Evolutionary conservation across 2,797 vertebrate genomes (phyloP).

Genomic region (Alectoris magna): DNA sequence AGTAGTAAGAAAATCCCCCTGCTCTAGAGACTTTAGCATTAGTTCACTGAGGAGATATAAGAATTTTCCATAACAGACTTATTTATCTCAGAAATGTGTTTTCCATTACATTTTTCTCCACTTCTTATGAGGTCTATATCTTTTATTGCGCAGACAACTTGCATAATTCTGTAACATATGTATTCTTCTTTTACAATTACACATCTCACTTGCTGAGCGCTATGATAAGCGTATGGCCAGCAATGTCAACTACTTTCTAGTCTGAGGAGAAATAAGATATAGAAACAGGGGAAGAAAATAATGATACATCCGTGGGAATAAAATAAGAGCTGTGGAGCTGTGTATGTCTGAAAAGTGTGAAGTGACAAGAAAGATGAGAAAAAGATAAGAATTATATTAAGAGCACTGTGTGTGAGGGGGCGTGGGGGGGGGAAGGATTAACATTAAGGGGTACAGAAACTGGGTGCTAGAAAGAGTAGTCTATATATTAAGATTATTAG

Average conservation of each 20-base stretch:
- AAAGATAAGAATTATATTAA: background rate
- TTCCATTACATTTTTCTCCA: background rate
- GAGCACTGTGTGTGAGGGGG: background rate
- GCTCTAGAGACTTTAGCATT: background rate
- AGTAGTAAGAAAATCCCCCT: background rate
- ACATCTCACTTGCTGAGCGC: background rate
- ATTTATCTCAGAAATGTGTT: background rate
- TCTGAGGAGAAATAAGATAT: background rate
- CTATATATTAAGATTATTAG: background rate
- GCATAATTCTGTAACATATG: background rate
- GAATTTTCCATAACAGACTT: background rate
- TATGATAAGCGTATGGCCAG: background rate
- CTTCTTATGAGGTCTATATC: background rate
- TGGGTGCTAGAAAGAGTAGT: background rate
- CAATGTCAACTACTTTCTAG: background rate
- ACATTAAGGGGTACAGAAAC: background rate
- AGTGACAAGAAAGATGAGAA: background rate
- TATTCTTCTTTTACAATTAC: background rate
- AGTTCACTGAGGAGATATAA: background rate
- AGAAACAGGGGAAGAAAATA: background rate
- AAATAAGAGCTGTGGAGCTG: background rate
- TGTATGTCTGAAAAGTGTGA: background rate
- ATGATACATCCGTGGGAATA: background rate
- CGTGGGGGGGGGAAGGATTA: background rate
- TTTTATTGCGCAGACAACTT: background rate